Evolutionary conservation across 2,113 vertebrate species (phyloP), one percentile per base, ranked within the genome.

Genomic region (Leuciscus idus): DNA sequence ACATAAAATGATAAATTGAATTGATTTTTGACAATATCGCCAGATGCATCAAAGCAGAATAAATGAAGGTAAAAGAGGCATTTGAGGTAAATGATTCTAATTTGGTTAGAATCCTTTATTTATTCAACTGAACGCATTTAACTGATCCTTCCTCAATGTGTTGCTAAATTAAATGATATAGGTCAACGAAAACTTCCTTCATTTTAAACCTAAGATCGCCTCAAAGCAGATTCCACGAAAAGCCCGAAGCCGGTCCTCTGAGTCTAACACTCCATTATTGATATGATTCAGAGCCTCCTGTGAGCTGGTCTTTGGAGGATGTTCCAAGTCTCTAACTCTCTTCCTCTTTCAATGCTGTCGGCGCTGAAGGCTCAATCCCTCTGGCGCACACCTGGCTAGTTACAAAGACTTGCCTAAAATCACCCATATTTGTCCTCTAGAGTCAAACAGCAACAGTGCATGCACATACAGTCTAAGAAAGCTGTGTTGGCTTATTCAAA

Each of bases 401-500:
- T 59, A 74, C 46, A 81, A 83, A 78, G 50, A 23, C 55, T 81
- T 30, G 46, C 2, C 12, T 17, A 8, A 48, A 75, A 62, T 61
- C 77, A 81, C 4, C 19, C 9, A 39, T 80, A 78, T 48, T 9
- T 77, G n/a, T 36, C 76, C 11, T 68, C 46, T 76, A 30, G 12
- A 43, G 28, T 7, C 46, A 46, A 61, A 48, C 46, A 12, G 64
- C 64, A 83, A 23, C 15, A 61, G 26, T 17, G 48, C 75, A 74
- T 62, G 76, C 43, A 6, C 43, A 86, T 8, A 48, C 28, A 74
- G n/a, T n/a, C 6, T 2, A 48, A 64, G 79, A 68, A 88, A 64
- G 39, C 1, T 7, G 62, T 66, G 17, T 59, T 23, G 23, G 88
- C 87, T 84, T 89, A 90, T 88, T 90, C 84, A 89, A 92, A 89